phyloP scores from a whole-genome alignment of 1,140 invertebrate species.

The Rhopalosiphum maidis region DNA sequence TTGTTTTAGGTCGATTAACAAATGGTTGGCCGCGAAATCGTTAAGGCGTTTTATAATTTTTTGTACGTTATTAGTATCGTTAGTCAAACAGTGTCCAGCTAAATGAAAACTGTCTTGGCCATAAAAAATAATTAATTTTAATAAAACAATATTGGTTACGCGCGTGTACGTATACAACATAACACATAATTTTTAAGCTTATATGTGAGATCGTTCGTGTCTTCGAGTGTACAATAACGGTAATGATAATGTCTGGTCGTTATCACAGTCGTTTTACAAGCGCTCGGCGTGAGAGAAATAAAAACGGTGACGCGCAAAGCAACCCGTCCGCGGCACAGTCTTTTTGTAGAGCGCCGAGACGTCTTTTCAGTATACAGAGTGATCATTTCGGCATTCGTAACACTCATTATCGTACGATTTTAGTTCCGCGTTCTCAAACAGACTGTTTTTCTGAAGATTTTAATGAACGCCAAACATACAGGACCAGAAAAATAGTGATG shows the following conservation, averaged over 20 bases:
- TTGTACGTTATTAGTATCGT: neutral
- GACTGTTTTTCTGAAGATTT: neutral
- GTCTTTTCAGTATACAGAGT: neutral
- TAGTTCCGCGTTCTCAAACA: neutral
- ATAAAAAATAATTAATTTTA: neutral
- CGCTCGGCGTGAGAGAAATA: neutral
- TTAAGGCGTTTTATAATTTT: neutral
- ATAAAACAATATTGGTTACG: neutral
- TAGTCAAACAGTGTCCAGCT: neutral
- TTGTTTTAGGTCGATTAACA: neutral
- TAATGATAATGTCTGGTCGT: neutral
- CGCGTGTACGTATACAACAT: neutral
- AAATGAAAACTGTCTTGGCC: neutral
- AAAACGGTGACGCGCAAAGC: neutral
- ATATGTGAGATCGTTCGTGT: neutral
- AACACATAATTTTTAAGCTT: neutral
- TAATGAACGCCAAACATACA: neutral
- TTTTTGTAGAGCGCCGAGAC: neutral
- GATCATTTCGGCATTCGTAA: neutral
- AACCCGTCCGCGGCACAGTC: neutral
- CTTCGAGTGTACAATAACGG: neutral
- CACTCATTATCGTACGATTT: neutral
- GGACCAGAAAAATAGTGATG: neutral
- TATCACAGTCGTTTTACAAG: constrained; percentile 1
- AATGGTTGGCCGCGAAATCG: neutral